Percentiles rank a stretch among this genome's conserved stretches.
Conservation (phyloP, 2,888 invertebrate species). For the Baccha elongata region DNA sequence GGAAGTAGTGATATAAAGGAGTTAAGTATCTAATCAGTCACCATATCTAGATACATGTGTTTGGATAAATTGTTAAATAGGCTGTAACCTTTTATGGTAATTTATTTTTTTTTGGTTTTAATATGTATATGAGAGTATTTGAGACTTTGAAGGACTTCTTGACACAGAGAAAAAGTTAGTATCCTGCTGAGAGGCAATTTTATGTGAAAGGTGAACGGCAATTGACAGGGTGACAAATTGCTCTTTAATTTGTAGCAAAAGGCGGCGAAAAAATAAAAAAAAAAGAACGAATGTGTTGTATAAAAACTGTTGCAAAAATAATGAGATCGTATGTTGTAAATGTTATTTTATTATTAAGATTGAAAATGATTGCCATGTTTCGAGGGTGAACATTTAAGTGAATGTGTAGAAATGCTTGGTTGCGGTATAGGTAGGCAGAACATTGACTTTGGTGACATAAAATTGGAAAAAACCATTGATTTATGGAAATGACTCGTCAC, state of each 20-base stretch:
- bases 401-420: not conserved
- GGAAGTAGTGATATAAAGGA: conserved; percentile 64
- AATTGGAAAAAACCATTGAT: conserved; percentile 33
- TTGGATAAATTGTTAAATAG: conserved; percentile 73
- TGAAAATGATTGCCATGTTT: conserved; percentile 7
- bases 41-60: conserved; percentile 72
- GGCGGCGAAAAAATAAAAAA: conserved; percentile 1
- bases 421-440: not conserved
- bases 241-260: conserved; percentile 59
- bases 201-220: conserved; percentile 57
- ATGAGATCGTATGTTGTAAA: conserved; percentile 47
- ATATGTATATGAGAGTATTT: conserved; percentile 12
- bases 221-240: conserved; percentile 69
- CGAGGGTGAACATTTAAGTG: conserved; percentile 1
- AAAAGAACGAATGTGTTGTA: not conserved
- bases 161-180: conserved; percentile 3
- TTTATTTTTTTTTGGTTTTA: conserved; percentile 59
- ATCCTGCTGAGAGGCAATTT: conserved; percentile 36
- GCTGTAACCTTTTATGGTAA: conserved; percentile 72
- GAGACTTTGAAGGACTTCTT: conserved; percentile 33
- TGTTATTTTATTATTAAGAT: conserved; percentile 37
- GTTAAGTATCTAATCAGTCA: conserved; percentile 72
- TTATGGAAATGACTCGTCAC: conserved; percentile 38
- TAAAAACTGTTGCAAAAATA: conserved; percentile 25
- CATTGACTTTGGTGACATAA: not conserved